phyloP scores from a whole-genome alignment of 2,888 invertebrate species.

The Athalia cordata region DNA sequence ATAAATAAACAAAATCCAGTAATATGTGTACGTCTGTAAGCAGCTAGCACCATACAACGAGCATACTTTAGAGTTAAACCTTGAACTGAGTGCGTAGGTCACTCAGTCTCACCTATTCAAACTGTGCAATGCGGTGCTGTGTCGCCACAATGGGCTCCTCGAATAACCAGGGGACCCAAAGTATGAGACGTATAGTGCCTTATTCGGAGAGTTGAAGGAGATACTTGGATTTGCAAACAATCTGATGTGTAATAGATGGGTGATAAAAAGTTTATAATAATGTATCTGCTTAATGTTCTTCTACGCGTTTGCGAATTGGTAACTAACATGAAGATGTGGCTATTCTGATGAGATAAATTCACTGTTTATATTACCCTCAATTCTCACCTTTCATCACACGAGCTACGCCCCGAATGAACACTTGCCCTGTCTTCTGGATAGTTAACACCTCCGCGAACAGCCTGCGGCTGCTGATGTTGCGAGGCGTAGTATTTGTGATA shows the following conservation, averaged over 20 bases:
- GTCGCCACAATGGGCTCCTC: conserved; percentile 62
- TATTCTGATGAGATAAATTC: conserved; percentile 2
- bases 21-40: conserved; percentile 22
- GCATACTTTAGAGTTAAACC: conserved; percentile 31
- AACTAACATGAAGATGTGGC: not conserved
- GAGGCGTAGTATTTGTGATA: conserved; percentile 83
- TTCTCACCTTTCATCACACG: conserved; percentile 83
- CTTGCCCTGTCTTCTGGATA: conserved; percentile 83
- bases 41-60: conserved; percentile 37
- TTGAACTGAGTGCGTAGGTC: conserved; percentile 32
- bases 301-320: not conserved
- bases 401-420: conserved; percentile 89
- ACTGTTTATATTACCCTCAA: not conserved
- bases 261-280: conserved; percentile 16
- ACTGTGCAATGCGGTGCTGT: conserved; percentile 61
- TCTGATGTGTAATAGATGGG: conserved; percentile 59
- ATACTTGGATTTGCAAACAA: conserved; percentile 65
- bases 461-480: conserved; percentile 63
- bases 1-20: conserved; percentile 2
- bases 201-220: conserved; percentile 68
- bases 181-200: conserved; percentile 67
- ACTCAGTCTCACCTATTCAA: conserved; percentile 67
- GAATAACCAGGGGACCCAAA: conserved; percentile 65
- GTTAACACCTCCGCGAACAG: conserved; percentile 61
- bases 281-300: not conserved